Conservation (phyloP, 2,888 invertebrate species). For the Noctua comes region DNA sequence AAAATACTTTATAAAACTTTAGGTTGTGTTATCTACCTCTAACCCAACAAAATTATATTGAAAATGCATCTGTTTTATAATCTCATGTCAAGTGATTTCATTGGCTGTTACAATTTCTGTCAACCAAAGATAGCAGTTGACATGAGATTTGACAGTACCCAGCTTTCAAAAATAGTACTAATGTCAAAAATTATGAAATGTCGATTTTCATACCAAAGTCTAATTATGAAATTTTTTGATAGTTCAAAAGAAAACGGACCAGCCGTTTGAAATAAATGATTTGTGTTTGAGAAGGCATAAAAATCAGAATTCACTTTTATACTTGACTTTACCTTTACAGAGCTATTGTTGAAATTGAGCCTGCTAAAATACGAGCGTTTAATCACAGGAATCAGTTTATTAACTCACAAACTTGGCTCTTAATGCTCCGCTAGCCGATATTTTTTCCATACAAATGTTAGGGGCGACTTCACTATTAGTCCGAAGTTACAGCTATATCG, state of each 20-base stretch:
- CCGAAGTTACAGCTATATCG: background rate
- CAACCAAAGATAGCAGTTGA: background rate
- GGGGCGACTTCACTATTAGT: background rate
- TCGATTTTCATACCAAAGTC: background rate
- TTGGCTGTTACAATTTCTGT: background rate
- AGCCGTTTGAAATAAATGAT: background rate
- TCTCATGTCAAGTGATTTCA: background rate
- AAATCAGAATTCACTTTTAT: constrained; percentile 8
- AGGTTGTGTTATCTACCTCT: background rate
- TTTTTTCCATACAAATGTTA: background rate
- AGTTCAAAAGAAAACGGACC: background rate
- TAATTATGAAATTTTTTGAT: background rate
- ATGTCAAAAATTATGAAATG: background rate
- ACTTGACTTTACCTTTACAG: constrained; percentile 10
- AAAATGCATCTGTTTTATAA: constrained; percentile 2
- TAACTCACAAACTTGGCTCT: background rate
- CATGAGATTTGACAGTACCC: background rate
- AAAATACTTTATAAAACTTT: background rate
- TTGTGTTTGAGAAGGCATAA: background rate
- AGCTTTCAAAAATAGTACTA: background rate
- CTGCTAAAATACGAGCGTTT: constrained; percentile 1
- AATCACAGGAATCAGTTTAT: background rate
- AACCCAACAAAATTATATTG: background rate
- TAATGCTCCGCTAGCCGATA: background rate
- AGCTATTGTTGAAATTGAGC: constrained; percentile 7